A percentile compares a stretch with the other conserved stretches of the same genome.
These are phyloP conservation scores for Polymixis flavicincta DNA, from an alignment of 2,888 invertebrate species.

Conservation along the genomic window DNA sequence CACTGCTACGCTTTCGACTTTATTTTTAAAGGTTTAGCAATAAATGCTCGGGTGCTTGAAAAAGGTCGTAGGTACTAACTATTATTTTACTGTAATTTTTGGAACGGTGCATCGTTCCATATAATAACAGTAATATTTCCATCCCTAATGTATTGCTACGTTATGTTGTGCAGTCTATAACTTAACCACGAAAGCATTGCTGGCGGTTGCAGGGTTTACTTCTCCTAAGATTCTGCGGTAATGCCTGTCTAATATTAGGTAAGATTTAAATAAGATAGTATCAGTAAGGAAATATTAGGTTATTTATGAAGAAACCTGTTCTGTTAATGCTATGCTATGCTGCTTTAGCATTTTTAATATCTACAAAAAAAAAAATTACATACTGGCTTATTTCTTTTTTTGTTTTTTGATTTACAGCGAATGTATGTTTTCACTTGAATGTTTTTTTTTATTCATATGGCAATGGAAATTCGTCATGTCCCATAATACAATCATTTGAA, in stretches of 20 bases:
- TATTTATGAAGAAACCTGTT: background rate
- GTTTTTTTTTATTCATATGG: background rate
- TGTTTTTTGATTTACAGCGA: no score
- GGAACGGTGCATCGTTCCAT: no score
- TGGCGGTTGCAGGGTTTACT: background rate
- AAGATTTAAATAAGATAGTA: no score
- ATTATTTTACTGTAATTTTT: no score
- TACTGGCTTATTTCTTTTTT: background rate
- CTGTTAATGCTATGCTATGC: background rate
- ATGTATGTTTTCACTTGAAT: background rate
- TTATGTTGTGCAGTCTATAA: background rate
- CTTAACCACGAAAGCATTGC: background rate
- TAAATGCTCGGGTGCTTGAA: background rate
- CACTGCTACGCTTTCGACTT: background rate
- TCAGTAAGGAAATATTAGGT: background rate
- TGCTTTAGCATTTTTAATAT: background rate
- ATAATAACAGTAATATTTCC: conserved; percentile 1
- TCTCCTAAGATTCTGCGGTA: background rate
- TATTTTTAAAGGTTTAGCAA: background rate
- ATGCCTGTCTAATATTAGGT: conserved; percentile 1
- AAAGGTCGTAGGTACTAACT: background rate
- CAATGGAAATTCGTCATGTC: background rate
- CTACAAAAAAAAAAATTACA: no score
- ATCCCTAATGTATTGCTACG: background rate
- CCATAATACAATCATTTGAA: no score